Conservation (phyloP, 1,140 invertebrate genomes). For the Brachystomella parvula region DNA sequence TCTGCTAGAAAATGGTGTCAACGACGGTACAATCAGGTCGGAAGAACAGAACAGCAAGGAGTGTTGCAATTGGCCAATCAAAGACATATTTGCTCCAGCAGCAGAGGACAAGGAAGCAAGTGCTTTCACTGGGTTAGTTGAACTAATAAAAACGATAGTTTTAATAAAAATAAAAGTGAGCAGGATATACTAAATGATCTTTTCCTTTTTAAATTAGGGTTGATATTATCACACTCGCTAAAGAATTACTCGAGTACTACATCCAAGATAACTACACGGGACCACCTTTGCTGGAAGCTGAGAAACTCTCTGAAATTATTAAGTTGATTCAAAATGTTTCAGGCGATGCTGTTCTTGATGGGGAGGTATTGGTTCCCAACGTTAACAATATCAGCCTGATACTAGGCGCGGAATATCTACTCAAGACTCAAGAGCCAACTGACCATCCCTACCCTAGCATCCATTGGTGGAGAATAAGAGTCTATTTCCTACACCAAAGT, state of each 20-base stretch:
- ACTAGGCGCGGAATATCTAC: not conserved
- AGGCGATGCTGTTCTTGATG: not conserved
- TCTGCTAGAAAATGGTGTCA: too few relatives aligned
- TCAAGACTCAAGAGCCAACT: not conserved
- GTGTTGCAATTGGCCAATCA: too few relatives aligned
- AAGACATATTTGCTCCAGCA: too few relatives aligned
- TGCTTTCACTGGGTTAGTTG: too few relatives aligned
- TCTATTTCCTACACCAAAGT: conserved; percentile 6
- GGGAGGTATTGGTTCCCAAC: conserved; percentile 2
- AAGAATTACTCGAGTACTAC: not conserved
- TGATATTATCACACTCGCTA: too few relatives aligned
- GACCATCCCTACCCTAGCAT: not conserved
- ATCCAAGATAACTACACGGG: conserved; percentile 7
- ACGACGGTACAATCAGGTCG: too few relatives aligned
- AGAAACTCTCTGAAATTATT: conserved; percentile 1
- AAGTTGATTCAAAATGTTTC: not conserved
- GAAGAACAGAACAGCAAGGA: too few relatives aligned
- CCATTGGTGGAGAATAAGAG: not conserved
- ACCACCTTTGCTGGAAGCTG: not conserved
- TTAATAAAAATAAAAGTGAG: too few relatives aligned
- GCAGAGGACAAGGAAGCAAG: too few relatives aligned
- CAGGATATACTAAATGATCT: too few relatives aligned
- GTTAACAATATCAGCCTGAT: not conserved
- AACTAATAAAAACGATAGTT: too few relatives aligned
- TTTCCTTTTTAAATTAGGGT: too few relatives aligned